Evolutionary conservation across 2,888 invertebrate species (phyloP), one percentile per base, ranked within the genome.

Genomic region (Dicyrtoma fusca): DNA sequence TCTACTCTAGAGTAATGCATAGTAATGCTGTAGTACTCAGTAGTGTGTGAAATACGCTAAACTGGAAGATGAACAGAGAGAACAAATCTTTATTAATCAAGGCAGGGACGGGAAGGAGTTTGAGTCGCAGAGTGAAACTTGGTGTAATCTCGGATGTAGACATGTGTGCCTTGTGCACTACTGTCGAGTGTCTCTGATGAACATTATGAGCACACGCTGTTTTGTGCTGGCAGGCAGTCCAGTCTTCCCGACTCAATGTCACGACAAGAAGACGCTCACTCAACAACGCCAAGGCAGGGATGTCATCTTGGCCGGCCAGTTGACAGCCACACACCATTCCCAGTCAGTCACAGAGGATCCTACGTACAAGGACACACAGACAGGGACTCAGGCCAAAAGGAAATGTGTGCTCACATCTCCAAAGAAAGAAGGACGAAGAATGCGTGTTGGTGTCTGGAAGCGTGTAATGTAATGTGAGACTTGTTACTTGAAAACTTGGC

Each of bases 151-250:
- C 4, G 34, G 34, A 5, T 34, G 34, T 34, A 34, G 34, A 34
- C 34, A 34, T 34, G 34, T 34, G 34, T 34, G 34, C 8, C 34
- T 34, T n/a, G n/a, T n/a, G n/a, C n/a, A n/a, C n/a, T n/a, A n/a
- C n/a, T n/a, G n/a, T n/a, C n/a, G n/a, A n/a, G n/a, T n/a, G n/a
- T 34, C 4, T 34, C 4, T 34, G 34, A 34, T 3, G 25, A 57
- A 23, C 11, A 57, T 57, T 57, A 57, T 57, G 14, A 57, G 25
- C 57, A 57, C 57, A 57, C 23, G 57, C 57, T 57, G 57, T 25
- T 57, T 17, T 57, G 25, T 14, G 34, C 25, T 25, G 53, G 26
- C 57, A 57, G 23, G 57, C 14, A 57, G 57, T 26, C 57, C 26
- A 57, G 34, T 57, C 57, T 57, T 57, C 5, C 25, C 13, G 25